A percentile compares a stretch with the other conserved stretches of the same genome.
Conservation (phyloP, 92 coral and sea anemone species). For the Chrysogorgia sp. region DNA sequence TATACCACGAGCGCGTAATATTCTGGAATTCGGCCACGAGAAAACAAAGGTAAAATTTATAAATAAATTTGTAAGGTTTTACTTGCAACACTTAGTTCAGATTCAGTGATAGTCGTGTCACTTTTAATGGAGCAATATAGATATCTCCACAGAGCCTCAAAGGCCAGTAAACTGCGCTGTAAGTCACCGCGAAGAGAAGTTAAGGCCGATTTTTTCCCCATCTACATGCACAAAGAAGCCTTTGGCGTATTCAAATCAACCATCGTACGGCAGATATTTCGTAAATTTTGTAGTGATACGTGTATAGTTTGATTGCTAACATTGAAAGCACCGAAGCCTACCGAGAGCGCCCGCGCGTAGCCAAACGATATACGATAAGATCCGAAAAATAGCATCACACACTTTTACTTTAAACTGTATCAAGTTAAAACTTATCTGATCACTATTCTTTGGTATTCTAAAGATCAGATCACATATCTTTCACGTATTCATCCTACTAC, state of each 20-base stretch:
- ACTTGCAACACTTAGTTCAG: background rate
- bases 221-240: background rate
- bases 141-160: background rate
- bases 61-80: background rate
- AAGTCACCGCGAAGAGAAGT: background rate
- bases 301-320: background rate
- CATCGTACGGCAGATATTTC: too few relatives aligned
- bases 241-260: background rate
- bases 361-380: conserved; percentile 9
- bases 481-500: conserved; percentile 13
- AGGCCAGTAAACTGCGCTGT: too few relatives aligned
- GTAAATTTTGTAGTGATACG: background rate
- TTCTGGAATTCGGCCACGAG: background rate
- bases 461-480: conserved; percentile 48
- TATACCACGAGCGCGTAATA: background rate
- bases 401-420: background rate
- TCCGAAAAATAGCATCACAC: background rate
- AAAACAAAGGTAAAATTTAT: background rate
- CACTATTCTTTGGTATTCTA: conserved; percentile 41
- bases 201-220: background rate
- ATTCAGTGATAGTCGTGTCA: background rate
- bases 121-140: background rate
- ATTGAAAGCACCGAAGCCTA: conserved; percentile 12
- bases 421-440: conserved; percentile 25
- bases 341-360: conserved; percentile 7